phyloP scores from a whole-genome alignment of 2,797 vertebrate species.

The Gymnoscopelus microlampas region DNA sequence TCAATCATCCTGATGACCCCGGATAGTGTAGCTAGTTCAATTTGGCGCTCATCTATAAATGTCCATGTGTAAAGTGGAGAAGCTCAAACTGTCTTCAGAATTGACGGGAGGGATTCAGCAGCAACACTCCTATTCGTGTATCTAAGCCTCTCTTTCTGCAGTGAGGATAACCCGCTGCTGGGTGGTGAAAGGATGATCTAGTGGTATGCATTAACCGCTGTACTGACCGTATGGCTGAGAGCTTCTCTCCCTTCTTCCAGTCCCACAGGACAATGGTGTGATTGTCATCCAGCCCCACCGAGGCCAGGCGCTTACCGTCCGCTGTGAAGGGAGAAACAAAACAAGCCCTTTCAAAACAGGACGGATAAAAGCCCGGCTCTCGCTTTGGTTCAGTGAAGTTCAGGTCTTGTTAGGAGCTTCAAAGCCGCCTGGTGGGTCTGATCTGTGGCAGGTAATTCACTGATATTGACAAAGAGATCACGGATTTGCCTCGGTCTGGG shows the following conservation, averaged over 20 bases:
- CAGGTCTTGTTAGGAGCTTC: constrained; percentile 57
- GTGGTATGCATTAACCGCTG: constrained; percentile 12
- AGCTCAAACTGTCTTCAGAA: constrained; percentile 38
- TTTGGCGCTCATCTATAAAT: constrained; percentile 64
- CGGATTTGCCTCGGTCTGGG: constrained; percentile 35
- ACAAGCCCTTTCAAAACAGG: not conserved
- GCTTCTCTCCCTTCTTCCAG: constrained; percentile 98
- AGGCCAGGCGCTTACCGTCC: constrained; percentile 95
- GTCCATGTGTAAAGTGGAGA: constrained; percentile 60
- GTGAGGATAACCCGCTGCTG: constrained; percentile 21
- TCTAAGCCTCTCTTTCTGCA: not conserved
- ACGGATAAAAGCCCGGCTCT: constrained; percentile 24
- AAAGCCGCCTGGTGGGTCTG: constrained; percentile 55
- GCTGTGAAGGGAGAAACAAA: constrained; percentile 75
- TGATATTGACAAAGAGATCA: constrained; percentile 58
- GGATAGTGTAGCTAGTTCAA: constrained; percentile 55
- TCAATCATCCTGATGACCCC: constrained; percentile 56
- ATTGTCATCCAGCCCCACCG: constrained; percentile 95
- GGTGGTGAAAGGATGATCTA: constrained; percentile 1
- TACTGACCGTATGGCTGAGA: constrained; percentile 91
- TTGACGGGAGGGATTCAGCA: constrained; percentile 31
- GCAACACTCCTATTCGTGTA: constrained; percentile 15
- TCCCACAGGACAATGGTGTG: constrained; percentile 97
- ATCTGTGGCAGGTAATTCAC: constrained; percentile 59
- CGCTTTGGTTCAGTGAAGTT: constrained; percentile 37